Evolutionary conservation across 1,140 invertebrate species (phyloP).

Genomic region (Reticulitermes speratus): DNA sequence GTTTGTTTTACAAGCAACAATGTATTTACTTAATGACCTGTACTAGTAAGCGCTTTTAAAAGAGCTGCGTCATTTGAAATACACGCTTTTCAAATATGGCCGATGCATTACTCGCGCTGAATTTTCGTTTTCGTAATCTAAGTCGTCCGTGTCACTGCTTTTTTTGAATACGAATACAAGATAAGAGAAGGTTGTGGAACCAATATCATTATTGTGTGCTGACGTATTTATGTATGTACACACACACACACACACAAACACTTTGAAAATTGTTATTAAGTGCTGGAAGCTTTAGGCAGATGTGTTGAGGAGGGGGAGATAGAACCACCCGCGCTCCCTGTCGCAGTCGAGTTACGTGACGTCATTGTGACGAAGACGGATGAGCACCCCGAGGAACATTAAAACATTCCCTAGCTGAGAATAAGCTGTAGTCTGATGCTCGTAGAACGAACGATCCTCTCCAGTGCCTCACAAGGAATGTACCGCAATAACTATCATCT

Average conservation of each 20-base stretch:
- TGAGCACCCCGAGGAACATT: background rate
- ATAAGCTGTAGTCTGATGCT: background rate
- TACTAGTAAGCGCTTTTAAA: too few relatives aligned
- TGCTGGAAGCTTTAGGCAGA: background rate
- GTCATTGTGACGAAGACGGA: conserved; percentile 17
- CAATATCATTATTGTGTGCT: background rate
- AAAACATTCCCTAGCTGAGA: conserved; percentile 5
- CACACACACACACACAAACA: too few relatives aligned
- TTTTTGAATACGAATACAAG: too few relatives aligned
- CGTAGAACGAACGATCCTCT: background rate
- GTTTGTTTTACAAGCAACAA: too few relatives aligned
- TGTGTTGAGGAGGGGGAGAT: background rate
- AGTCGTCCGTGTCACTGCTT: too few relatives aligned
- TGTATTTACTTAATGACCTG: too few relatives aligned
- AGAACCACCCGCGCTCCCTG: background rate
- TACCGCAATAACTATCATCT: conserved; percentile 11
- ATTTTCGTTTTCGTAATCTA: too few relatives aligned
- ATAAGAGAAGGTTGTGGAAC: background rate
- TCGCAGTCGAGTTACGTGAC: background rate
- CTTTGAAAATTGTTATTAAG: background rate
- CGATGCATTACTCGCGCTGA: too few relatives aligned
- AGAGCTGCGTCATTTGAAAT: too few relatives aligned
- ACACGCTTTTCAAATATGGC: too few relatives aligned
- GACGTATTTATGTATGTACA: background rate
- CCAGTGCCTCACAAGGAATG: background rate